Evolutionary conservation across 2,888 invertebrate genomes (phyloP), one percentile per base, ranked within the genome.

Genomic region (Eulithis prunata): DNA sequence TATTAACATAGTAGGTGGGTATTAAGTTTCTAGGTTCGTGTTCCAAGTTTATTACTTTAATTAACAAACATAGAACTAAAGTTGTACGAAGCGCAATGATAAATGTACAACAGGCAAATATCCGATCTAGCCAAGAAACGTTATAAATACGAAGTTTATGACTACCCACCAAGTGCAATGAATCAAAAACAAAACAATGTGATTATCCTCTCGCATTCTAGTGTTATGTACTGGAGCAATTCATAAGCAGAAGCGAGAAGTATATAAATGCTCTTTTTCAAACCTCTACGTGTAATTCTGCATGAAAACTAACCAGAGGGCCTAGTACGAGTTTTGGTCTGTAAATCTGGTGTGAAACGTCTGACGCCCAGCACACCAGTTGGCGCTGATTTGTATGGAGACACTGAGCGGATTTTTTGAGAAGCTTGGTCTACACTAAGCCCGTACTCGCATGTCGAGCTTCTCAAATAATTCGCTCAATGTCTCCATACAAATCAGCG

Each of bases 101-200:
- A 81, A 80, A 79, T 74, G 71, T 65, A 70, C 64, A 69, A 71
- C 70, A 66, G 52, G 68, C 82, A 78, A 85, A 82, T 82, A 84
- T 85, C 84, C 86, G 84, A 86, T 86, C 79, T 75, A 71, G 76
- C 78, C 83, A 87, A 89, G 89, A 87, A 88, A 86, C 82, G 84
- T 82, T 84, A 87, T 87, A 86, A 90, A 88, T 87, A 86, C 84
- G 71, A 89, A 89, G 81, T 89, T 88, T 68, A 68, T 68, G 68
- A 64, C 65, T 84, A 82, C 80, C 85, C 80, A 86, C 85, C 81
- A 85, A 87, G 85, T 83, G 90, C 91, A 89, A 91, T 91, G 91
- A 91, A 92, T 92, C 91, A 90, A 89, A 88, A 88, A 90, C 90
- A 89, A 91, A 90, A 90, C 91, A 91, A 89, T 89, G 86, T 86